These are phyloP conservation scores for Pristis pectinata DNA, from an alignment of 2,797 vertebrate species.

Conservation along the genomic window DNA sequence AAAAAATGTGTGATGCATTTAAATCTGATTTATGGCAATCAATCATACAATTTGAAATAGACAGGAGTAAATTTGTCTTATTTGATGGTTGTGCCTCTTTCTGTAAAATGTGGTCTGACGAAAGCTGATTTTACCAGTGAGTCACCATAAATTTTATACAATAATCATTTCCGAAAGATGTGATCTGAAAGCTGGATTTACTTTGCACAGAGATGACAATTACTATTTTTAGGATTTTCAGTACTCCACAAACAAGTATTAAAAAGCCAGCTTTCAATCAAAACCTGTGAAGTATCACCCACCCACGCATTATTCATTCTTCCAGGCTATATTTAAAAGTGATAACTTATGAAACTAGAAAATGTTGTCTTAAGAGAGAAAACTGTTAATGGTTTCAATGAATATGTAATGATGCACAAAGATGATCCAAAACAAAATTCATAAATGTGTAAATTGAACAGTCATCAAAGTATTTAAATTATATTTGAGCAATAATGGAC, in stretches of 20 bases:
- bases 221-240: conserved; percentile 11
- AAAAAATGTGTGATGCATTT: background rate
- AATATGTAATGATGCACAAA: conserved; percentile 6
- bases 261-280: background rate
- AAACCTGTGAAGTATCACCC: conserved; percentile 19
- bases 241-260: conserved; percentile 20
- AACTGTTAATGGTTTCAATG: conserved; percentile 12
- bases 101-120: background rate
- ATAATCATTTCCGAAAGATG: background rate
- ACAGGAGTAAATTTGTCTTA: background rate
- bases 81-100: background rate
- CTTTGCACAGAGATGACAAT: background rate
- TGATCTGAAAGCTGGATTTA: conserved; percentile 20
- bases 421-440: conserved; percentile 27
- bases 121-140: background rate
- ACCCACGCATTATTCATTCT: conserved; percentile 22
- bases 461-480: background rate
- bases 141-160: background rate
- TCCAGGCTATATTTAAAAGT: conserved; percentile 20
- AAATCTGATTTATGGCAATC: background rate
- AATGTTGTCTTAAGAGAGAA: background rate
- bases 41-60: background rate
- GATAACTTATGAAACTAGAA: conserved; percentile 26
- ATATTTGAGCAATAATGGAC: background rate
- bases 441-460: conserved; percentile 11